Conservation (phyloP, 2,888 invertebrate genomes). For the Lasius fuliginosus region DNA sequence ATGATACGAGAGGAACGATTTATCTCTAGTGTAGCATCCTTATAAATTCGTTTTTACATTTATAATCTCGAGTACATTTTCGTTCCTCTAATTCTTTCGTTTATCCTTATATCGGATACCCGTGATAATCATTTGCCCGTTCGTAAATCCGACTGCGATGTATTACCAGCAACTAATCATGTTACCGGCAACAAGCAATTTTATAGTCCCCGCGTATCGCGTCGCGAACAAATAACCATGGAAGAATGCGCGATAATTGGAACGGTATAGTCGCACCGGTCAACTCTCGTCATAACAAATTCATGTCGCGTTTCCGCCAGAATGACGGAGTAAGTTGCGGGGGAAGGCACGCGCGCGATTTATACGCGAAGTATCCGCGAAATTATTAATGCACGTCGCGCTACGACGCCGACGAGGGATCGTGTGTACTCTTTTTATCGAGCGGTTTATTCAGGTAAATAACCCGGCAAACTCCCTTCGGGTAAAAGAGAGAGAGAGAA, state of each 20-base stretch:
- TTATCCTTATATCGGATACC: neutral
- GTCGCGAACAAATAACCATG: slow-evolving; percentile 52
- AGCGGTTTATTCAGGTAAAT: slow-evolving; percentile 70
- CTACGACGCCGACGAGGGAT: slow-evolving; percentile 34
- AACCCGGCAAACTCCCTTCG: slow-evolving; percentile 60
- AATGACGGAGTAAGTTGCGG: slow-evolving; percentile 56
- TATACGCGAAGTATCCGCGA: slow-evolving; percentile 55
- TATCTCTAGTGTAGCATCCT: slow-evolving; percentile 7
- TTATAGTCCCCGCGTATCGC: slow-evolving; percentile 39
- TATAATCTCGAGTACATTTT: neutral
- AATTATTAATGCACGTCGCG: slow-evolving; percentile 68
- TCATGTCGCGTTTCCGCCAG: slow-evolving; percentile 48
- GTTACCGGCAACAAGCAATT: slow-evolving; percentile 51
- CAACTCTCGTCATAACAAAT: slow-evolving; percentile 63
- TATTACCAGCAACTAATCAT: slow-evolving; percentile 47
- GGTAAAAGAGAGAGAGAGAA: slow-evolving; percentile 7
- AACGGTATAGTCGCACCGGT: slow-evolving; percentile 56
- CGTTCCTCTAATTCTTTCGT: neutral
- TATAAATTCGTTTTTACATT: neutral
- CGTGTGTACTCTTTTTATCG: slow-evolving; percentile 59
- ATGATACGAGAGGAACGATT: slow-evolving; percentile 10
- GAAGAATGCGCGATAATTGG: slow-evolving; percentile 60
- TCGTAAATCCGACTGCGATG: slow-evolving; percentile 30
- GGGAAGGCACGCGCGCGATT: slow-evolving; percentile 57
- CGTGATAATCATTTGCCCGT: neutral